Conservation (phyloP, 2,888 invertebrate genomes). For the Apodemia hepburni region DNA sequence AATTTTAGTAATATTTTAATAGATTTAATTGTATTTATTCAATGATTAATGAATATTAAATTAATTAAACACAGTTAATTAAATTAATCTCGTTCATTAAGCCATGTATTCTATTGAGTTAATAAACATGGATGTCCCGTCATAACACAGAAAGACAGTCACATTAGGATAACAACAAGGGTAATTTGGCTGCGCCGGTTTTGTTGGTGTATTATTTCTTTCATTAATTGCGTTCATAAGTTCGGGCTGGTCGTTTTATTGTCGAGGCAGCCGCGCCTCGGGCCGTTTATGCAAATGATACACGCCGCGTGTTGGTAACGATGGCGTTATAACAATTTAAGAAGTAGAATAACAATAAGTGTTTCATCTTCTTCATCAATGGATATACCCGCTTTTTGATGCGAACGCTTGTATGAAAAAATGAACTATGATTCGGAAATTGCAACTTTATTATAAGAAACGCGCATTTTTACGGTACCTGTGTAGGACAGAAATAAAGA, state of each 20-base stretch:
- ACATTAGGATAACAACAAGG: conserved; percentile 36
- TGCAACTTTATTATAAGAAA: too few species aligned
- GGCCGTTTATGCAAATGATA: conserved; percentile 69
- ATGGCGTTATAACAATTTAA: conserved; percentile 73
- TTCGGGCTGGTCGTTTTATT: conserved; percentile 64
- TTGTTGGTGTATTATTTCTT: conserved; percentile 63
- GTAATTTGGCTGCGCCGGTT: conserved; percentile 42
- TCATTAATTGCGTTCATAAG: conserved; percentile 73
- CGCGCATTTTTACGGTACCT: too few species aligned
- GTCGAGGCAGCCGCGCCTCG: conserved; percentile 52
- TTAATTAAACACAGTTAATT: too few species aligned
- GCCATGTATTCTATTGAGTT: background rate
- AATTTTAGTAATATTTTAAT: too few species aligned
- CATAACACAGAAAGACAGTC: background rate
- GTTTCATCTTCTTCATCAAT: conserved; percentile 32
- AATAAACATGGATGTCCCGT: background rate
- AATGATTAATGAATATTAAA: too few species aligned
- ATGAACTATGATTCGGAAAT: background rate
- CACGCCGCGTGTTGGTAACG: conserved; percentile 69
- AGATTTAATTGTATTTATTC: too few species aligned
- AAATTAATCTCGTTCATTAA: conserved; percentile 18
- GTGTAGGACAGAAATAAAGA: too few species aligned
- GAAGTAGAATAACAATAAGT: conserved; percentile 74
- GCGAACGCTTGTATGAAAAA: conserved; percentile 19
- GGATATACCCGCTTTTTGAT: conserved; percentile 16